Conservation (phyloP, 2,113 vertebrate species). For the Alethe castanea region DNA sequence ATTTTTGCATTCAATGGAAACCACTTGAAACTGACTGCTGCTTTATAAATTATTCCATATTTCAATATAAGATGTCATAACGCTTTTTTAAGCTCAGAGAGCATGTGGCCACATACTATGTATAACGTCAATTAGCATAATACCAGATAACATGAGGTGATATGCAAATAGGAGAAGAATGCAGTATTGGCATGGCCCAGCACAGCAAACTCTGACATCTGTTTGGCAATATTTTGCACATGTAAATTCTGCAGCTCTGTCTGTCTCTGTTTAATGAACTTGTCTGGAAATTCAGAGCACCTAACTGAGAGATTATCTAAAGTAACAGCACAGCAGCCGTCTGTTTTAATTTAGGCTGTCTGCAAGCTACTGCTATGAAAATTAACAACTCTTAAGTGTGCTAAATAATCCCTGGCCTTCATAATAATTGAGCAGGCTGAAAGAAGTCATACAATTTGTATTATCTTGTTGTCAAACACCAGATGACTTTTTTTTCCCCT, state of each 20-base stretch:
- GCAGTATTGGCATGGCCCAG: neutral
- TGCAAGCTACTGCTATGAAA: conserved; percentile 56
- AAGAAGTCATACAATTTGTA: conserved; percentile 39
- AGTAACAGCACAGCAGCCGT: conserved; percentile 56
- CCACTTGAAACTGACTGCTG: neutral
- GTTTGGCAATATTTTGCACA: conserved; percentile 19
- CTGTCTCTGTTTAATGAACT: conserved; percentile 49
- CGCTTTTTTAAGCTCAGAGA: neutral
- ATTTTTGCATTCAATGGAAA: neutral
- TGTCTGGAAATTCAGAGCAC: conserved; percentile 49
- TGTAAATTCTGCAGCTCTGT: conserved; percentile 31
- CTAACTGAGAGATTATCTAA: conserved; percentile 58
- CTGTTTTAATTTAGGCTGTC: conserved; percentile 67
- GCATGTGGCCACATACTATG: neutral
- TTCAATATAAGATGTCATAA: conserved; percentile 5
- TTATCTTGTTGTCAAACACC: conserved; percentile 58
- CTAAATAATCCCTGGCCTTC: conserved; percentile 63
- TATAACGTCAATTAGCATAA: conserved; percentile 9
- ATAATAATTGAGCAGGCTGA: conserved; percentile 52
- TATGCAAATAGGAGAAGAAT: neutral
- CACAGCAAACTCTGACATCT: conserved; percentile 40
- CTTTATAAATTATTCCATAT: neutral
- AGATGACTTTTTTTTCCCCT: conserved; percentile 20
- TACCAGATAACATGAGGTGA: neutral
- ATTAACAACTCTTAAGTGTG: conserved; percentile 68